phyloP scores from a whole-genome alignment of 2,113 vertebrate genomes.

The Tetraodon nigroviridis region DNA sequence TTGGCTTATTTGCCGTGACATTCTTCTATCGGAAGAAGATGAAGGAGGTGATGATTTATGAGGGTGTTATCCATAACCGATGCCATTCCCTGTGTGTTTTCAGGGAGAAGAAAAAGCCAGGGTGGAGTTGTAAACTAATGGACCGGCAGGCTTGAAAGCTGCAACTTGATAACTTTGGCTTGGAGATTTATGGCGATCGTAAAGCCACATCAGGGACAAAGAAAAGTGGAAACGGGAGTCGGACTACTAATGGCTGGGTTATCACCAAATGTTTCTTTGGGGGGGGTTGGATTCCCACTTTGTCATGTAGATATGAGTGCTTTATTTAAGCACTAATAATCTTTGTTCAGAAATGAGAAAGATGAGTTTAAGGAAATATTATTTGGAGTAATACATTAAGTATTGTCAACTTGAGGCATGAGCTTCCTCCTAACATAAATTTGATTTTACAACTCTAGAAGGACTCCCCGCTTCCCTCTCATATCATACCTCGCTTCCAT shows the following conservation, averaged over 20 bases:
- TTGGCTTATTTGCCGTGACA: conserved; percentile 66
- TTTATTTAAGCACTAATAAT: conserved; percentile 81
- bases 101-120: conserved; percentile 55
- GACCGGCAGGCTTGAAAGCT: conserved; percentile 67
- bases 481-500: conserved; percentile 21
- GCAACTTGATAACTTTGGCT: conserved; percentile 68
- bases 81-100: conserved; percentile 67
- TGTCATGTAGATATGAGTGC: conserved; percentile 58
- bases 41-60: conserved; percentile 70
- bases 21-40: conserved; percentile 49
- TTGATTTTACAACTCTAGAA: conserved; percentile 78
- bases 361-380: conserved; percentile 79
- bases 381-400: conserved; percentile 86
- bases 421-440: conserved; percentile 73
- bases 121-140: conserved; percentile 76
- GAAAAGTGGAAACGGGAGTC: conserved; percentile 60
- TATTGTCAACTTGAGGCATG: conserved; percentile 78
- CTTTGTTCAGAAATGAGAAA: conserved; percentile 74
- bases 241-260: conserved; percentile 63
- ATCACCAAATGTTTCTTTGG: conserved; percentile 50
- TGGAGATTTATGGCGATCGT: conserved; percentile 73
- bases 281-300: conserved; percentile 45
- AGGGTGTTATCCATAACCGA: conserved; percentile 63
- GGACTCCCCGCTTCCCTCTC: conserved; percentile 69
- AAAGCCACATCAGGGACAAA: conserved; percentile 75